Evolutionary conservation across 2,888 invertebrate genomes (phyloP).

Genomic region (Serrognathus titanus): DNA sequence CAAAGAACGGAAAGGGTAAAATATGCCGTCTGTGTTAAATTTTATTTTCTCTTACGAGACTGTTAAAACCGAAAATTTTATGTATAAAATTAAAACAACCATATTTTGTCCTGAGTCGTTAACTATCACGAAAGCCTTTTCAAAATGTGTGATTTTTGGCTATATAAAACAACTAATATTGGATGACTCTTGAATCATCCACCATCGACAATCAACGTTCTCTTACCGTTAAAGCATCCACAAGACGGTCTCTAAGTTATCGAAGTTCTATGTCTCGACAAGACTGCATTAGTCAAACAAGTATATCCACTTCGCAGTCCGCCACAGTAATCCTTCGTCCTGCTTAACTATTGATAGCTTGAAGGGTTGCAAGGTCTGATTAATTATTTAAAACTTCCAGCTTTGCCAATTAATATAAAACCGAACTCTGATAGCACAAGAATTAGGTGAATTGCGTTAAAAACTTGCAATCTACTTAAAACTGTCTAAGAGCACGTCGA

Average conservation of each 20-base stretch:
- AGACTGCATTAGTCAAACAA: constrained; percentile 43
- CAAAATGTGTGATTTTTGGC: too few species aligned
- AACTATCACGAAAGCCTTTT: too few species aligned
- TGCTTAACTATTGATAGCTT: constrained; percentile 34
- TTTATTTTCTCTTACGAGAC: too few species aligned
- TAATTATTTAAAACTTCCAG: constrained; percentile 31
- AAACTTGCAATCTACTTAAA: not conserved
- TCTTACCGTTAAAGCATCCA: not conserved
- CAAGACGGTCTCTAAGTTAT: constrained; percentile 38
- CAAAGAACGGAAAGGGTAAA: too few species aligned
- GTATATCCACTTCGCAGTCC: constrained; percentile 42
- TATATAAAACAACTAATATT: too few species aligned
- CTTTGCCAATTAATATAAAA: constrained; percentile 32
- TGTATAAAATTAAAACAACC: not conserved
- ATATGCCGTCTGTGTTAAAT: too few species aligned
- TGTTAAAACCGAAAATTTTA: not conserved
- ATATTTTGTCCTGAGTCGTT: not conserved
- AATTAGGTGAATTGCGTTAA: constrained; percentile 16
- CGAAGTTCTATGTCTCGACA: constrained; percentile 39
- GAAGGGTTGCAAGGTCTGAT: constrained; percentile 26
- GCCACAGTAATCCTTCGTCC: constrained; percentile 40
- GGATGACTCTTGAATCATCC: too few species aligned
- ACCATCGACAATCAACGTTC: too few species aligned
- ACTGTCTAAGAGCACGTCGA: not conserved
- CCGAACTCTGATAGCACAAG: constrained; percentile 25